Conservation (phyloP, 1,140 invertebrate genomes). For the Scaptomyza graminum region DNA sequence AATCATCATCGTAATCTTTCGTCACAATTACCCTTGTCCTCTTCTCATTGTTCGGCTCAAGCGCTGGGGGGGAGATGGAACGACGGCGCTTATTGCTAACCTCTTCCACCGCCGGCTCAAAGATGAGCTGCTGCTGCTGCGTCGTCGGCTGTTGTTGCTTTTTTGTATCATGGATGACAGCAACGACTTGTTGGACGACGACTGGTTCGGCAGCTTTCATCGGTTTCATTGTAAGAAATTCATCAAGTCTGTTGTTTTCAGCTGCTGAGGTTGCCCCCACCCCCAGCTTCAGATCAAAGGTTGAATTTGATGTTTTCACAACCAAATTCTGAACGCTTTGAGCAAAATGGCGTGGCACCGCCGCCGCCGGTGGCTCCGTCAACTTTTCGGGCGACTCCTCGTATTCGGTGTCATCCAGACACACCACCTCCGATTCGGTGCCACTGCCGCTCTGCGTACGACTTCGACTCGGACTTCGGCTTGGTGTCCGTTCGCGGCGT, state of each 20-base stretch:
- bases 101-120: not conserved
- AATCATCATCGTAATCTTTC: conserved; percentile 43
- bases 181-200: conserved; percentile 1
- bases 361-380: conserved; percentile 3
- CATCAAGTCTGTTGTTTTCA: conserved; percentile 55
- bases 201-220: conserved; percentile 15
- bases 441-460: conserved; percentile 28
- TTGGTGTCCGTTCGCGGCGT: conserved; percentile 8
- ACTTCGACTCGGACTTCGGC: conserved; percentile 14
- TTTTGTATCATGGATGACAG: conserved; percentile 6
- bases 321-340: not conserved
- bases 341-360: not conserved
- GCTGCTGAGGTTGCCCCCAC: conserved; percentile 1
- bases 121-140: not conserved
- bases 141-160: not conserved
- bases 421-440: conserved; percentile 59
- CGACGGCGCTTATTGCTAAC: conserved; percentile 50
- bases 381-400: conserved; percentile 67
- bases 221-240: conserved; percentile 57
- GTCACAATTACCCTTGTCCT: not conserved
- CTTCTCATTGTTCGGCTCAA: conserved; percentile 14
- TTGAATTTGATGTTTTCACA: not conserved
- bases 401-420: conserved; percentile 69
- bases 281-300: conserved; percentile 21
- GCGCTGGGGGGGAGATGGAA: conserved; percentile 45